Evolutionary conservation across 2,113 vertebrate genomes (phyloP).

Genomic region (Pandion haliaetus): DNA sequence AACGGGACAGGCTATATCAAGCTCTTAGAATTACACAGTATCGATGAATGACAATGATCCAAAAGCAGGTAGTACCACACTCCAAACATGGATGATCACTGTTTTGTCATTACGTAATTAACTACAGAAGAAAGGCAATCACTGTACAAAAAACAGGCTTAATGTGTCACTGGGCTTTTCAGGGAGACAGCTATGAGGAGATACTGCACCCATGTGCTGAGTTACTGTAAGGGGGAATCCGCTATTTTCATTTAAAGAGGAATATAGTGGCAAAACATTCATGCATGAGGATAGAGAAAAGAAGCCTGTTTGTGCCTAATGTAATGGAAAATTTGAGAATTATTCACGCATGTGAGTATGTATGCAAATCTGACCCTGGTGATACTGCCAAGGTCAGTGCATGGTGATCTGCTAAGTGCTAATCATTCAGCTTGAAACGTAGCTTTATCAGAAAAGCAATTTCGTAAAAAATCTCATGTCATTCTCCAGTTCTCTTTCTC

Average conservation of each 20-base stretch:
- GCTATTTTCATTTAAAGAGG: background rate
- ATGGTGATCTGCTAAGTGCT: slow-evolving; percentile 39
- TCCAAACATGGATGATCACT: background rate
- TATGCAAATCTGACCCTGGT: background rate
- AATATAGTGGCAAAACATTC: background rate
- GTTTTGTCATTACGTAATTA: background rate
- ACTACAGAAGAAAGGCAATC: background rate
- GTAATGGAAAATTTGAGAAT: slow-evolving; percentile 42
- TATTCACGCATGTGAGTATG: slow-evolving; percentile 10
- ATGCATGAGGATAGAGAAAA: background rate
- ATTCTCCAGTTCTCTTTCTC: background rate
- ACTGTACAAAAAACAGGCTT: background rate
- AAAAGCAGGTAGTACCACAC: background rate
- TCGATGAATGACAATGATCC: background rate
- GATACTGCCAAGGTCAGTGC: background rate
- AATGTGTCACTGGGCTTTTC: background rate
- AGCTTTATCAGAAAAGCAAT: slow-evolving; percentile 2
- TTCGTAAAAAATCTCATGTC: background rate
- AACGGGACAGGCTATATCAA: background rate
- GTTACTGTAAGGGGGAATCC: background rate
- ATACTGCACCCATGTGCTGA: background rate
- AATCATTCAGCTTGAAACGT: slow-evolving; percentile 30
- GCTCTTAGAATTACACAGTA: background rate
- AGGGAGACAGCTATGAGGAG: background rate
- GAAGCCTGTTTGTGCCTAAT: slow-evolving; percentile 8